phyloP scores from a whole-genome alignment of 1,140 invertebrate species.

The Homalodisca vitripennis region DNA sequence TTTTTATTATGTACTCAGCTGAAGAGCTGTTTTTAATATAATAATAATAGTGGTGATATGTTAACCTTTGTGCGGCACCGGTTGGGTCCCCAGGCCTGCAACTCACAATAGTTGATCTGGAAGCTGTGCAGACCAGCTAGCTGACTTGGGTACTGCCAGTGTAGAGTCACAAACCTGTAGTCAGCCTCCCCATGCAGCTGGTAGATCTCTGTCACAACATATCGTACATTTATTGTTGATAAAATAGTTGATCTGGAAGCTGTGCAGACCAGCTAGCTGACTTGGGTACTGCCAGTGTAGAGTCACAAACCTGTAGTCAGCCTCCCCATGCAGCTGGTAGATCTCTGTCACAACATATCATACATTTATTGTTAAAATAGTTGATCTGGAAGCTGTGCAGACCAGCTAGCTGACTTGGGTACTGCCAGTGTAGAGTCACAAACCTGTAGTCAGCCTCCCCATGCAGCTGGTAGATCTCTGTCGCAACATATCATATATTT shows the following conservation, averaged over 20 bases:
- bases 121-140: slow-evolving; percentile 49
- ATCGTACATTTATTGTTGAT: neutral
- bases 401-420: no score
- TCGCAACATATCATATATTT: no score
- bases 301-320: neutral
- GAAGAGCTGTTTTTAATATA: no score
- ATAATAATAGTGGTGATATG: no score
- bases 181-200: slow-evolving; percentile 68
- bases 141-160: slow-evolving; percentile 58
- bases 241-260: neutral
- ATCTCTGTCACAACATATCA: neutral
- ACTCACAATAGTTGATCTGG: slow-evolving; percentile 69
- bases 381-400: no score
- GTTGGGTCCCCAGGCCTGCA: slow-evolving; percentile 72
- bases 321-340: neutral
- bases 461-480: no score
- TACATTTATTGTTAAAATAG: neutral
- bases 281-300: neutral
- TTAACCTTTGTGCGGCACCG: slow-evolving; percentile 67
- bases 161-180: slow-evolving; percentile 65
- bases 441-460: no score
- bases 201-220: slow-evolving; percentile 54
- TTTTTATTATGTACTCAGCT: no score
- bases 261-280: neutral
- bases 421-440: no score